phyloP scores from a whole-genome alignment of 2,113 vertebrate species.

The Orcinus orca region DNA sequence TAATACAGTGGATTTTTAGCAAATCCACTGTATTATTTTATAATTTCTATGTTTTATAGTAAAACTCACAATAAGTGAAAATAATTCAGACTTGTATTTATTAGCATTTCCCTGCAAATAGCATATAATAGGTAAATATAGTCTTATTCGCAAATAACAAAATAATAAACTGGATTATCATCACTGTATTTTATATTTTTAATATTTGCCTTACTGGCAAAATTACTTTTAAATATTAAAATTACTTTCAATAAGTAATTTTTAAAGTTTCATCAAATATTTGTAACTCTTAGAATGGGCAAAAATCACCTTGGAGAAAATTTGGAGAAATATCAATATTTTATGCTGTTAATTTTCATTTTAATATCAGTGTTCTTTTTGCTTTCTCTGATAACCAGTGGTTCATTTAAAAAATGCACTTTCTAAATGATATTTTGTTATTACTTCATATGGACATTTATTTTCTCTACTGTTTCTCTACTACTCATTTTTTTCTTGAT shows the following conservation, averaged over 20 bases:
- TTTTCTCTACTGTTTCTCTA: not conserved
- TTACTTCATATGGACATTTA: not conserved
- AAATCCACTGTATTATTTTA: not conserved
- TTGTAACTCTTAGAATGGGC: not conserved
- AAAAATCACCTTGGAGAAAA: not conserved
- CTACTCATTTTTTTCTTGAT: not conserved
- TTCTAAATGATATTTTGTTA: not conserved
- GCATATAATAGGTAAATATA: not conserved
- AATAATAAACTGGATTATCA: not conserved
- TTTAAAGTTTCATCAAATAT: conserved; percentile 25
- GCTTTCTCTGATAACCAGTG: not conserved
- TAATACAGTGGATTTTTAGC: not conserved
- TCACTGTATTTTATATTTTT: not conserved
- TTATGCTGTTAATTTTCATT: conserved; percentile 12
- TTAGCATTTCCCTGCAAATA: not conserved
- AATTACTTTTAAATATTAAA: conserved; percentile 19
- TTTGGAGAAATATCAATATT: conserved; percentile 1
- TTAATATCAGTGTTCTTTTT: conserved; percentile 10
- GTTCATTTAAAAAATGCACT: not conserved
- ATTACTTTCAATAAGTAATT: conserved; percentile 11
- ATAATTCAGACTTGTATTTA: not conserved
- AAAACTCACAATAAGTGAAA: not conserved
- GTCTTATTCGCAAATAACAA: not conserved
- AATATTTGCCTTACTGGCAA: not conserved
- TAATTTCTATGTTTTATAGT: not conserved